Evolutionary conservation across 2,888 invertebrate genomes (phyloP).

Genomic region (Resseliella maxima): DNA sequence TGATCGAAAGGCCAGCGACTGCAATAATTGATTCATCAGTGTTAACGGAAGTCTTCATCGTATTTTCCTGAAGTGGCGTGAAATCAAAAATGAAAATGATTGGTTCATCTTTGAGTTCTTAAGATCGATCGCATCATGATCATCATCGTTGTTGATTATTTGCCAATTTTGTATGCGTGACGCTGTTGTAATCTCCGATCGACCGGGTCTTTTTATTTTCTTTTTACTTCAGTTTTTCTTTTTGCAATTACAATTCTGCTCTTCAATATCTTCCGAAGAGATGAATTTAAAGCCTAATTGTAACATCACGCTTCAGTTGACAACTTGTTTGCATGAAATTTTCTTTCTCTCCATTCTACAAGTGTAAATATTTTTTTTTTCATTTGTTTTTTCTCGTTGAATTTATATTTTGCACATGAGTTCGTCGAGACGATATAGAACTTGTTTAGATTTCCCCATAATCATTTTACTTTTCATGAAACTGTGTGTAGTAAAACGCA

Average conservation of each 20-base stretch:
- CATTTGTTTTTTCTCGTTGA: not conserved
- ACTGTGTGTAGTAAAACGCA: not conserved
- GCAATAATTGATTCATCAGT: slow-evolving; percentile 23
- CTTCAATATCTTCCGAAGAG: not conserved
- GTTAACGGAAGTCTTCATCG: not conserved
- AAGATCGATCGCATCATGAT: not conserved
- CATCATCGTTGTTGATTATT: not conserved
- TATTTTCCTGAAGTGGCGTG: slow-evolving; percentile 29
- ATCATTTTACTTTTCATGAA: slow-evolving; percentile 45
- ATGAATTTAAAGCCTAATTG: not conserved
- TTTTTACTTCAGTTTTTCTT: not conserved
- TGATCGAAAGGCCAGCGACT: slow-evolving; percentile 11
- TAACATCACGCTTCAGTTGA: slow-evolving; percentile 28
- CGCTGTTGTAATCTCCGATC: not conserved
- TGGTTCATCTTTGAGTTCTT: not conserved
- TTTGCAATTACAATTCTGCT: not conserved
- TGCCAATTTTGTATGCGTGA: not conserved
- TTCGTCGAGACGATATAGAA: not conserved
- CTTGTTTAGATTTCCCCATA: slow-evolving; percentile 26
- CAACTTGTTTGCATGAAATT: not conserved
- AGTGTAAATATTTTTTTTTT: too few relatives aligned
- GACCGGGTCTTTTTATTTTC: not conserved
- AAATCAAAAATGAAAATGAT: too few relatives aligned
- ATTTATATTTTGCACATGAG: not conserved
- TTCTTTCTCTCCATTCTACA: too few relatives aligned